Conservation (phyloP, 2,888 invertebrate genomes). For the Drosophila austrosaltans region DNA sequence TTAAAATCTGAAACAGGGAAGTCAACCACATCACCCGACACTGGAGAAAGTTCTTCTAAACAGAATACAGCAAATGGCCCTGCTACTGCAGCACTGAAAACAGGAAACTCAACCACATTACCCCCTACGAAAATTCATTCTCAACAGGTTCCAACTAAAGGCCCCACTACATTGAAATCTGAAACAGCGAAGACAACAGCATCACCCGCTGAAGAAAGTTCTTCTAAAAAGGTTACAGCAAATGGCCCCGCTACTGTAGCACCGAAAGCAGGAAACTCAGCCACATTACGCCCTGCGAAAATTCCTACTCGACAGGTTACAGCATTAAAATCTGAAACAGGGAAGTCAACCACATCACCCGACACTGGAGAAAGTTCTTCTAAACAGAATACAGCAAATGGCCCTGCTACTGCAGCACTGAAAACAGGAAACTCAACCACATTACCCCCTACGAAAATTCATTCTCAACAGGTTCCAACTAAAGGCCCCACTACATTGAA, state of each 20-base stretch:
- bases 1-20: too few relatives aligned
- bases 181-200: too few relatives aligned
- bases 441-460: not conserved
- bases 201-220: too few relatives aligned
- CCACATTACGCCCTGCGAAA: not conserved
- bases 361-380: too few relatives aligned
- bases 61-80: too few relatives aligned
- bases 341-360: not conserved
- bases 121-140: not conserved
- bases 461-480: not conserved
- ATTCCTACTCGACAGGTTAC: too few relatives aligned
- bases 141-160: too few relatives aligned
- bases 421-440: not conserved
- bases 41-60: not conserved
- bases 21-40: too few relatives aligned
- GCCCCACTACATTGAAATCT: not conserved
- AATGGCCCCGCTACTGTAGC: not conserved
- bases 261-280: not conserved
- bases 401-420: not conserved
- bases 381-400: too few relatives aligned
- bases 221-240: too few relatives aligned
- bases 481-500: not conserved
- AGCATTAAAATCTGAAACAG: too few relatives aligned
- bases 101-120: not conserved
- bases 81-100: not conserved